A percentile compares a stretch with the other conserved stretches of the same genome.
These are phyloP conservation scores for Coilia nasus DNA, from an alignment of 2,797 vertebrate species.

Conservation along the genomic window DNA sequence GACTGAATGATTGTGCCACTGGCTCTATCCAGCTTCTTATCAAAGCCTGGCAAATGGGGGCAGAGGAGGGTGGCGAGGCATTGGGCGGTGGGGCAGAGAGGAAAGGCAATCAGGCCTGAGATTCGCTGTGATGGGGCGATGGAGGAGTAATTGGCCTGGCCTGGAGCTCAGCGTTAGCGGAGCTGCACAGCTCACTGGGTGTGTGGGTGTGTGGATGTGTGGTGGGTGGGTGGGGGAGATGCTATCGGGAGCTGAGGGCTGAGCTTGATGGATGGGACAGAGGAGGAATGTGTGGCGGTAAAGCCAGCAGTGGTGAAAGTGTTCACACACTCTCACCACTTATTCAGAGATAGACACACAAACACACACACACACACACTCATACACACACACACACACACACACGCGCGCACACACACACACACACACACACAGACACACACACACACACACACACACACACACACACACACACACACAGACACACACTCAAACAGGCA, in stretches of 20 bases:
- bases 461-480: neutral
- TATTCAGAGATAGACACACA: too few species aligned
- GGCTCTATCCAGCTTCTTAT: slow-evolving; percentile 38
- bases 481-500: neutral
- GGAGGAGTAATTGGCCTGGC: neutral
- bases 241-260: slow-evolving; percentile 32
- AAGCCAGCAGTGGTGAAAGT: slow-evolving; percentile 5
- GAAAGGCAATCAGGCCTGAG: slow-evolving; percentile 36
- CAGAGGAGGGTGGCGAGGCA: neutral
- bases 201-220: neutral
- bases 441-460: neutral
- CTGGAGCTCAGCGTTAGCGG: neutral
- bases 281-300: neutral
- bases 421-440: neutral
- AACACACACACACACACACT: neutral
- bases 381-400: neutral
- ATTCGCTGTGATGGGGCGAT: slow-evolving; percentile 38
- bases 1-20: slow-evolving; percentile 38
- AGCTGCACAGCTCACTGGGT: slow-evolving; percentile 25
- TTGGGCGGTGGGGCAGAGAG: neutral
- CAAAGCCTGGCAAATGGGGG: slow-evolving; percentile 29
- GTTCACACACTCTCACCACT: neutral
- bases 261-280: slow-evolving; percentile 31
- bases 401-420: neutral
- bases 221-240: neutral